Evolutionary conservation across 2,113 vertebrate species (phyloP).

Genomic region (Rostratula benghalensis): DNA sequence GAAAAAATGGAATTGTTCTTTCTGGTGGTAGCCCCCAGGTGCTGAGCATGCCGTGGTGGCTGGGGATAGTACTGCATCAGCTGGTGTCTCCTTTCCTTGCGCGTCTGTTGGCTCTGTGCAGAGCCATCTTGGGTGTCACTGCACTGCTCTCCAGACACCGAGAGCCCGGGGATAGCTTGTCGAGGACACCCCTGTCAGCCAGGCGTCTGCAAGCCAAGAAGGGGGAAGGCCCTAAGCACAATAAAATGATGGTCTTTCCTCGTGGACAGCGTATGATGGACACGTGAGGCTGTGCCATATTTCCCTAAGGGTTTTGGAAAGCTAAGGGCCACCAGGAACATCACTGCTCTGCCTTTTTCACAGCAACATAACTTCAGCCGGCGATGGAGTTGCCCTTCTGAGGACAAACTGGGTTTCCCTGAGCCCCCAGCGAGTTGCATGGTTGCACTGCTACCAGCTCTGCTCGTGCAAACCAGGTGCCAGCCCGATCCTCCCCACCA

Average conservation of each 20-base stretch:
- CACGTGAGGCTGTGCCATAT: fast-evolving
- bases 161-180: neutral
- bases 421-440: fast-evolving
- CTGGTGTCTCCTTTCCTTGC: neutral
- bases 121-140: neutral
- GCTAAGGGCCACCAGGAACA: neutral
- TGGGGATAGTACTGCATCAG: fast-evolving
- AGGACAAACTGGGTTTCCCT: fast-evolving
- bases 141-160: neutral
- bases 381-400: neutral
- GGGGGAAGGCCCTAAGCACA: neutral
- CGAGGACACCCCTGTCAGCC: neutral
- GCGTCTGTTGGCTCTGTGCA: neutral
- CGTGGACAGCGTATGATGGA: neutral
- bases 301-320: neutral
- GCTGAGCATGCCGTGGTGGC: neutral
- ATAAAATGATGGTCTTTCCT: neutral
- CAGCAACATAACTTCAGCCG: fast-evolving
- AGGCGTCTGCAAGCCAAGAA: neutral
- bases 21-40: neutral
- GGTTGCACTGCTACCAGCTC: neutral
- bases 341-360: neutral
- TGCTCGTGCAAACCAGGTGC: neutral
- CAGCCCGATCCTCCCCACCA: neutral
- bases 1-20: neutral